Conservation (phyloP, 2,797 vertebrate genomes). For the Kryptolebias ocellatus region DNA sequence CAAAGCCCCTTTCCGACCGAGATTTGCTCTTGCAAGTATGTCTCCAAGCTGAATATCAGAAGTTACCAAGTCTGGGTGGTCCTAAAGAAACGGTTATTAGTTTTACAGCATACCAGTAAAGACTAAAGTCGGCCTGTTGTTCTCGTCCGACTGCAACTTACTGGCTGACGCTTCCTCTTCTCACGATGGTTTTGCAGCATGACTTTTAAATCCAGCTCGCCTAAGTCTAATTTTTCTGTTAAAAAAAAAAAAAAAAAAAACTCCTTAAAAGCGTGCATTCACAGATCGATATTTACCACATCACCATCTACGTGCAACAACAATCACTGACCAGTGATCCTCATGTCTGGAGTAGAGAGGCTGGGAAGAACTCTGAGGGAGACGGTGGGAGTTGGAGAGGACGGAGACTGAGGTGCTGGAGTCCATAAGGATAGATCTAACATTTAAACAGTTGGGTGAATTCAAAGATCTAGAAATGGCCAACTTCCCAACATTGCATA, state of each 20-base stretch:
- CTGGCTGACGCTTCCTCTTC: constrained; percentile 93
- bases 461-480: not conserved
- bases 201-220: constrained; percentile 88
- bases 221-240: constrained; percentile 91
- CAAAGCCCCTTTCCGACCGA: constrained; percentile 90
- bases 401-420: constrained; percentile 81
- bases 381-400: constrained; percentile 85
- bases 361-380: constrained; percentile 91
- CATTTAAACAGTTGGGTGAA: constrained; percentile 7
- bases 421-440: constrained; percentile 79
- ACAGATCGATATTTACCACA: not conserved
- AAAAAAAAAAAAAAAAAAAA: constrained; percentile 28
- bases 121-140: not conserved
- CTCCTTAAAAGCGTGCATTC: not conserved
- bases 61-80: constrained; percentile 93
- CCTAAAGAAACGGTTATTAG: constrained; percentile 74
- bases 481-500: not conserved
- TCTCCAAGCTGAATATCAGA: constrained; percentile 92
- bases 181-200: constrained; percentile 93
- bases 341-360: constrained; percentile 94
- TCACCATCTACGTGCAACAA: not conserved
- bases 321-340: constrained; percentile 86
- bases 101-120: not conserved
- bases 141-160: constrained; percentile 70
- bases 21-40: constrained; percentile 92